Percentiles rank a stretch among this genome's conserved stretches.
Evolutionary conservation across 2,888 invertebrate genomes (phyloP).

Genomic region (Apomyelois bistriatella): DNA sequence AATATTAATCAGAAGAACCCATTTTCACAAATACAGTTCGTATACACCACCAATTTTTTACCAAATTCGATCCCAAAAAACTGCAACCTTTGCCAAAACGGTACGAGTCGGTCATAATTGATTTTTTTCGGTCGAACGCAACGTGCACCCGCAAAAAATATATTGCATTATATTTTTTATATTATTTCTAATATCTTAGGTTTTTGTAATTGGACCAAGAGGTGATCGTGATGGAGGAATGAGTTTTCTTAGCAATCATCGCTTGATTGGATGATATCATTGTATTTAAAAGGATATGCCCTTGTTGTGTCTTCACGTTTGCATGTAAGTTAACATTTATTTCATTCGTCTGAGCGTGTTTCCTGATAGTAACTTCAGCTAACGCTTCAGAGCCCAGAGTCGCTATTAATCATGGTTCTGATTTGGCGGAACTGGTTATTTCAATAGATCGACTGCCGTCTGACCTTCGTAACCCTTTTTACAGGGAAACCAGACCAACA

Average conservation of each 20-base stretch:
- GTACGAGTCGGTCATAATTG: slow-evolving; percentile 63
- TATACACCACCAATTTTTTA: slow-evolving; percentile 18
- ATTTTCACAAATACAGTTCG: background rate
- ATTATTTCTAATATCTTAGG: slow-evolving; percentile 26
- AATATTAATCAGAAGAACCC: background rate
- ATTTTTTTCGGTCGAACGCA: slow-evolving; percentile 51
- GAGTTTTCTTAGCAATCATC: slow-evolving; percentile 49
- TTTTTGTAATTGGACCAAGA: slow-evolving; percentile 60
- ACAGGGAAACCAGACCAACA: no score
- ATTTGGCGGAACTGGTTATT: no score
- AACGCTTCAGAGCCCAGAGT: no score
- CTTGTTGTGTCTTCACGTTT: slow-evolving; percentile 4
- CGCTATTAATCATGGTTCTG: no score
- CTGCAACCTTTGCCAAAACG: slow-evolving; percentile 36
- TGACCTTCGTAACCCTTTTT: no score
- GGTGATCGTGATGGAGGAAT: slow-evolving; percentile 36
- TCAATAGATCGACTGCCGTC: no score
- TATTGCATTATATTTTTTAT: slow-evolving; percentile 44
- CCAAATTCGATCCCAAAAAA: slow-evolving; percentile 24
- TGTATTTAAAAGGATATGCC: slow-evolving; percentile 10
- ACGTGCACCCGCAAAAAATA: slow-evolving; percentile 54
- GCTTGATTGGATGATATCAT: slow-evolving; percentile 62
- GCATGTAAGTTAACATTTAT: no score
- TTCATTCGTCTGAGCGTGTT: no score
- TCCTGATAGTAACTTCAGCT: no score